Evolutionary conservation across 2,888 invertebrate species (phyloP).

Genomic region (Psococerastis gibbosa): DNA sequence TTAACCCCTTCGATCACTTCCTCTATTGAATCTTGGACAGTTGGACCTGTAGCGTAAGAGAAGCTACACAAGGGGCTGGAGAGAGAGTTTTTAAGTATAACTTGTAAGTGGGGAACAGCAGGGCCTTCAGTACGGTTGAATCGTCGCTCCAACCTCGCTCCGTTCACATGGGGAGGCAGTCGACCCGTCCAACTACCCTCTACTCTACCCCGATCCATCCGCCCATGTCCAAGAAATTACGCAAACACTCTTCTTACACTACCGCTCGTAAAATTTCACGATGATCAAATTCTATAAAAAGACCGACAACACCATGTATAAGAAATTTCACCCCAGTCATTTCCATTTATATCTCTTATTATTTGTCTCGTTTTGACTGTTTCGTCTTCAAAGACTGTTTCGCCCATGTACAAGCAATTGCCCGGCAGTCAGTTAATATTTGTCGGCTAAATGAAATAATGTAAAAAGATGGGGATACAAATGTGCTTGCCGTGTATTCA

Average conservation of each 20-base stretch:
- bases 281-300: neutral
- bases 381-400: neutral
- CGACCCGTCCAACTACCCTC: slow-evolving; percentile 1
- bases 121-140: neutral
- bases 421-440: neutral
- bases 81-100: too few species aligned
- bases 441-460: neutral
- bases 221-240: neutral
- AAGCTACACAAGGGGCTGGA: too few species aligned
- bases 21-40: too few species aligned
- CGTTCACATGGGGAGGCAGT: slow-evolving; percentile 8
- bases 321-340: neutral
- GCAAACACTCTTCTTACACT: neutral
- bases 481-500: neutral
- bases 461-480: neutral
- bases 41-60: too few species aligned
- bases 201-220: neutral
- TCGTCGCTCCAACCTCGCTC: slow-evolving; percentile 6
- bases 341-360: neutral
- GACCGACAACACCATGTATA: neutral
- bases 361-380: neutral
- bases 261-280: slow-evolving; percentile 6
- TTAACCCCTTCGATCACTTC: too few species aligned
- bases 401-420: slow-evolving; percentile 1
- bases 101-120: too few species aligned